Evolutionary conservation across 2,113 vertebrate species (phyloP).

Genomic region (Triplophysa dalaica): DNA sequence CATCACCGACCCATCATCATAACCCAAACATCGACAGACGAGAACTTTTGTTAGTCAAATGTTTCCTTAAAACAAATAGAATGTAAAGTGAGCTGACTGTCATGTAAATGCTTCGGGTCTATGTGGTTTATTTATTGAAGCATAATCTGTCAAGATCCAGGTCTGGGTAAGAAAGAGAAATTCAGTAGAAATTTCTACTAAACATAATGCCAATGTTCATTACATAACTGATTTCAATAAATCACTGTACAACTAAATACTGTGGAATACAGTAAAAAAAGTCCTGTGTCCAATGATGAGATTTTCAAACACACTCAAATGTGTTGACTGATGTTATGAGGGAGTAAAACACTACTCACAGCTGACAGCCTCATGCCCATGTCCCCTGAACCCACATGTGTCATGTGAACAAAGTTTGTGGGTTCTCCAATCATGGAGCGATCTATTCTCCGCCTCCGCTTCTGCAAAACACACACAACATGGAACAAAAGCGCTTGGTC

Average conservation of each 20-base stretch:
- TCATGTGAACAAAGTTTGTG: constrained; percentile 90
- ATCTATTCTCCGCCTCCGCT: constrained; percentile 82
- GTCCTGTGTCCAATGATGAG: too few species aligned
- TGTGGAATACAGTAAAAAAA: too few species aligned
- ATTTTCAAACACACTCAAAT: too few species aligned
- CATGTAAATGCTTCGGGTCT: neutral
- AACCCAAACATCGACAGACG: neutral
- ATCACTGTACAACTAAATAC: too few species aligned
- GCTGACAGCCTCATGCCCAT: constrained; percentile 75
- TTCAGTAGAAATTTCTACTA: too few species aligned
- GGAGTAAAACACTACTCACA: constrained; percentile 64
- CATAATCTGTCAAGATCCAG: too few species aligned
- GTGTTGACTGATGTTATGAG: neutral
- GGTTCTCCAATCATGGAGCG: constrained; percentile 90
- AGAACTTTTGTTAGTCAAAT: constrained; percentile 4
- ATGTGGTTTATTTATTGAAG: neutral
- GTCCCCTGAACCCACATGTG: constrained; percentile 84
- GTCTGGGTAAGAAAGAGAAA: too few species aligned
- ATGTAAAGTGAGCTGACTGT: neutral
- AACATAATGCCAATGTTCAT: too few species aligned
- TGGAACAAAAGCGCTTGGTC: neutral
- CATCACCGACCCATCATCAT: neutral
- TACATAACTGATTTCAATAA: too few species aligned
- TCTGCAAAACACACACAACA: constrained; percentile 65
- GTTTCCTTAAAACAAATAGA: neutral